Conservation (phyloP, 2,888 invertebrate species). For the Caenorhabditis sp. region DNA sequence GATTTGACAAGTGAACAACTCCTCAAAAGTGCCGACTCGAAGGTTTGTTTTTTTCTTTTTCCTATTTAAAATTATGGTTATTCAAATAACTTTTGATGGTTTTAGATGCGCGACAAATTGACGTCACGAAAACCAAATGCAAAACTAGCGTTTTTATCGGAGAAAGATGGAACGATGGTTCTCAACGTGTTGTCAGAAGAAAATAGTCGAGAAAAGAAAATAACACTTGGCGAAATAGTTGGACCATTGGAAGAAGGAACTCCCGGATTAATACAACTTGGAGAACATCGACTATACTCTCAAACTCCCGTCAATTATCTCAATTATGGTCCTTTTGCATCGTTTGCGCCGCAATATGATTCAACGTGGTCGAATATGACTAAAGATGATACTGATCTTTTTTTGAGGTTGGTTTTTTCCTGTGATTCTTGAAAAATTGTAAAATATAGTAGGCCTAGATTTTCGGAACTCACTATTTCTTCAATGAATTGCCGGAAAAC, state of each 20-base stretch:
- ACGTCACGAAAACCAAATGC: conserved; percentile 21
- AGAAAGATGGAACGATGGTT: conserved; percentile 49
- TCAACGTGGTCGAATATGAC: conserved; percentile 84
- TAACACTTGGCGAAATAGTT: conserved; percentile 56
- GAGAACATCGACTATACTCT: conserved; percentile 49
- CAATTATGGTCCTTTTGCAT: conserved; percentile 81
- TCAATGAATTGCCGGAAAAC: too few species aligned
- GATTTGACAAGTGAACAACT: conserved; percentile 41
- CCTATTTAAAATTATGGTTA: too few species aligned
- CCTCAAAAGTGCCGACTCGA: conserved; percentile 33
- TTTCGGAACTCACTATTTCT: too few species aligned
- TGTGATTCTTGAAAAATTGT: too few species aligned
- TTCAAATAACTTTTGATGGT: neutral
- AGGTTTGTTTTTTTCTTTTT: neutral
- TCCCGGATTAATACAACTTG: conserved; percentile 53
- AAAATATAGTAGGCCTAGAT: too few species aligned
- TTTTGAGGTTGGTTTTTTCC: conserved; percentile 22
- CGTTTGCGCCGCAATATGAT: conserved; percentile 94
- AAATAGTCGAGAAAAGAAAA: conserved; percentile 24
- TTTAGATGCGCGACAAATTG: conserved; percentile 12
- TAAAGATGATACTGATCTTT: conserved; percentile 50
- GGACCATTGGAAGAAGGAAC: conserved; percentile 63
- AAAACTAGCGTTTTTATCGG: conserved; percentile 23
- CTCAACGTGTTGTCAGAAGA: conserved; percentile 52
- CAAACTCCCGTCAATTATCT: conserved; percentile 60